These are phyloP conservation scores for Capricornis sumatraensis DNA, from an alignment of 2,113 vertebrate species.

Conservation along the genomic window DNA sequence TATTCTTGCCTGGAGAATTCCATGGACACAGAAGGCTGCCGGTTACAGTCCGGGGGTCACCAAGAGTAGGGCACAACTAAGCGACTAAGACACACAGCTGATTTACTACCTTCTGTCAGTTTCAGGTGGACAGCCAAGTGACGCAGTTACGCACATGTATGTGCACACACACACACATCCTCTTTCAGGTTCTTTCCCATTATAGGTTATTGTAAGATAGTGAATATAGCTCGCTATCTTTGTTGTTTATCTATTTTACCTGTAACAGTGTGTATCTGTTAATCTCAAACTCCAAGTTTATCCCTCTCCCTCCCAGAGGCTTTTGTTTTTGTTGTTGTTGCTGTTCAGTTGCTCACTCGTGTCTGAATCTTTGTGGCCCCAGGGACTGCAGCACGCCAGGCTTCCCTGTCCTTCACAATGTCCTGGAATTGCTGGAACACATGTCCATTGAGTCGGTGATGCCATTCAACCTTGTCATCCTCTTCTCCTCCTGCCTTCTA, in stretches of 20 bases:
- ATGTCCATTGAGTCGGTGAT: neutral
- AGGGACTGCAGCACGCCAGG: neutral
- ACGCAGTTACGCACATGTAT: fast-evolving
- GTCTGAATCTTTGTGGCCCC: neutral
- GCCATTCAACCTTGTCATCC: neutral
- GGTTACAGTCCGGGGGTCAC: fast-evolving
- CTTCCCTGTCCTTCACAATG: neutral
- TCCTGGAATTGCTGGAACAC: neutral
- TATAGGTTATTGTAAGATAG: neutral
- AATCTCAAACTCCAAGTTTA: neutral
- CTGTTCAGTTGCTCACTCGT: neutral
- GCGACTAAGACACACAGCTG: neutral
- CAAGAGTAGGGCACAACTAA: neutral
- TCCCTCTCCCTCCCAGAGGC: neutral
- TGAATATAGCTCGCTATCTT: neutral
- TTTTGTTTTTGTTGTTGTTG: neutral
- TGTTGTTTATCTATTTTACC: neutral
- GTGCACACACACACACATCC: neutral
- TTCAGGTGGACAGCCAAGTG: fast-evolving
- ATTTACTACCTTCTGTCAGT: neutral
- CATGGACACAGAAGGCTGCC: neutral
- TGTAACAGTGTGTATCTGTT: neutral
- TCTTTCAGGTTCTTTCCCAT: neutral
- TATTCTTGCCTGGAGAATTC: neutral
- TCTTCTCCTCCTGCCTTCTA: neutral